phyloP scores from a whole-genome alignment of 2,113 vertebrate species.

The Actinemys pallida region DNA sequence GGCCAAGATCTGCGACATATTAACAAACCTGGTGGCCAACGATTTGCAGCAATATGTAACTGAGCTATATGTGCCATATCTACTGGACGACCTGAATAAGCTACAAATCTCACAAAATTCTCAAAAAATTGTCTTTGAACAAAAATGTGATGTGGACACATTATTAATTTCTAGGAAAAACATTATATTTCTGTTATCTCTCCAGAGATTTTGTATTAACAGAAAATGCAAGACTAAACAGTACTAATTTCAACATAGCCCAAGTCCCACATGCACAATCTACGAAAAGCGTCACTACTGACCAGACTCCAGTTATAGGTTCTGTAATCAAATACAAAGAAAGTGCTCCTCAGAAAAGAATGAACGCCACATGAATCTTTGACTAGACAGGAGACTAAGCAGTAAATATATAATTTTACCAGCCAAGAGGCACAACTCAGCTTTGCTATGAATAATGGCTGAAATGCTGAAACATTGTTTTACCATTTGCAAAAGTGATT shows the following conservation, averaged over 20 bases:
- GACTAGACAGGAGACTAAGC: conserved; percentile 56
- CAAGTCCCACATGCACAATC: conserved; percentile 53
- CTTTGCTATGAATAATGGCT: conserved; percentile 64
- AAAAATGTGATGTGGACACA: neutral
- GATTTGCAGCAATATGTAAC: neutral
- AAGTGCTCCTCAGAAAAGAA: conserved; percentile 50
- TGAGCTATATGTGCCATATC: neutral
- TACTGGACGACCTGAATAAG: neutral
- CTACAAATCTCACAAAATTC: neutral
- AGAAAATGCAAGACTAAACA: conserved; percentile 33
- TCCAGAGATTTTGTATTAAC: conserved; percentile 44
- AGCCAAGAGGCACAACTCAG: conserved; percentile 60
- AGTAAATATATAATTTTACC: conserved; percentile 55
- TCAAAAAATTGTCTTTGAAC: neutral
- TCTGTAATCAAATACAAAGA: conserved; percentile 46
- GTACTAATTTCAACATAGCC: conserved; percentile 36
- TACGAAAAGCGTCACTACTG: conserved; percentile 49
- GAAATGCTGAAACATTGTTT: conserved; percentile 47
- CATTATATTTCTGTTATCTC: conserved; percentile 32
- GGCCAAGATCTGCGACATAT: neutral
- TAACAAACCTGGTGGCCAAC: neutral
- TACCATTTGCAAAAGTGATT: conserved; percentile 50
- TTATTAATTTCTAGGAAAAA: conserved; percentile 27
- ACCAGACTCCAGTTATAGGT: conserved; percentile 45
- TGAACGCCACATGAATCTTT: conserved; percentile 58